Evolutionary conservation across 1,140 invertebrate species (phyloP).

Genomic region (Thrips palmi): DNA sequence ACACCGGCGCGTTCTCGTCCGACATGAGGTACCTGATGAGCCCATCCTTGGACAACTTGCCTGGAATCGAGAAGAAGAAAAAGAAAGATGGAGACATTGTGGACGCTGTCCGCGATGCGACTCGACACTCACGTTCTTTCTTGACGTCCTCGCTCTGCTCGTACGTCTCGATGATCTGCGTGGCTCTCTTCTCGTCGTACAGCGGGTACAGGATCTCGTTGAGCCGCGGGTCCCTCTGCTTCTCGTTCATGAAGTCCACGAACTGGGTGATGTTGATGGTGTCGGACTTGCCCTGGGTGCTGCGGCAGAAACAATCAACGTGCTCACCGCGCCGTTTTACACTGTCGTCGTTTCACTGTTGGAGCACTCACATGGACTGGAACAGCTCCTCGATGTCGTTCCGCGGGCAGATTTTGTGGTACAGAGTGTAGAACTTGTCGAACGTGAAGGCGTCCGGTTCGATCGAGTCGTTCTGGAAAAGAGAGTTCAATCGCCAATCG

Average conservation of each 20-base stretch:
- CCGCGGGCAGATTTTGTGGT: conserved; percentile 97
- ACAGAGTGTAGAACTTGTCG: conserved; percentile 95
- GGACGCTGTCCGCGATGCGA: background rate
- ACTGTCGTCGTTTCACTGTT: no score
- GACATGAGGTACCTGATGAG: conserved; percentile 96
- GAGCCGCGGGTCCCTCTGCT: conserved; percentile 92
- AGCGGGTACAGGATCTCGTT: conserved; percentile 98
- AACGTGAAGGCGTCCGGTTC: conserved; percentile 92
- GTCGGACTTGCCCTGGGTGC: conserved; percentile 77
- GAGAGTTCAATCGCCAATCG: conserved; percentile 11
- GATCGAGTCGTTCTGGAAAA: conserved; percentile 71
- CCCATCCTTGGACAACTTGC: conserved; percentile 79
- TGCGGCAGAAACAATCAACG: conserved; percentile 24
- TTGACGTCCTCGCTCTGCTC: conserved; percentile 70
- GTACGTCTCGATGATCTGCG: conserved; percentile 87
- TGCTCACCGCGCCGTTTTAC: no score
- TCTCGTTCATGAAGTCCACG: conserved; percentile 92
- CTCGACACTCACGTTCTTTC: conserved; percentile 44
- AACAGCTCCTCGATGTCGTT: conserved; percentile 99
- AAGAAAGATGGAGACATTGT: background rate
- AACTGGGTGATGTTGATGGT: conserved; percentile 74
- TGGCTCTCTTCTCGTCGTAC: conserved; percentile 85
- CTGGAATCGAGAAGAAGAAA: conserved; percentile 18
- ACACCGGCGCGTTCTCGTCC: conserved; percentile 97
- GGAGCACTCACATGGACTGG: conserved; percentile 86